Conservation (phyloP, 35 echinoderm and acorn worm species). For the Apostichopus parvimensis region DNA sequence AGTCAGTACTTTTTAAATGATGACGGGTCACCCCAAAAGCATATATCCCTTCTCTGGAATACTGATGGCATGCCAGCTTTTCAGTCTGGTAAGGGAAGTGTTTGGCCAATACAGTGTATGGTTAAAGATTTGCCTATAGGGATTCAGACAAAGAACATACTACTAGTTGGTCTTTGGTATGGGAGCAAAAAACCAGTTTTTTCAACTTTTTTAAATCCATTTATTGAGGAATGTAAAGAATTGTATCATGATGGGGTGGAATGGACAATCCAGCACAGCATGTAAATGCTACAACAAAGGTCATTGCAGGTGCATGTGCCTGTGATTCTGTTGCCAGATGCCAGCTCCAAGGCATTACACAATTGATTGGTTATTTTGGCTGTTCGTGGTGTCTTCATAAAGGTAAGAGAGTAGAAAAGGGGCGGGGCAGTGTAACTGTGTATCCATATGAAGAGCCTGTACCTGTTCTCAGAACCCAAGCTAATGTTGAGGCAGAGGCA, state of each 20-base stretch:
- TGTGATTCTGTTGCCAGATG: conserved; percentile 41
- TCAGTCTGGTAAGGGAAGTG: conserved; percentile 19
- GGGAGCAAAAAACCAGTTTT: conserved; percentile 40
- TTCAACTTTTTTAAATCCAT: conserved; percentile 30
- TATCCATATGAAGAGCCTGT: conserved; percentile 22
- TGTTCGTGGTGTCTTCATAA: too few species aligned
- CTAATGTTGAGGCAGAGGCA: neutral
- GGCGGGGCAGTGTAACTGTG: conserved; percentile 11
- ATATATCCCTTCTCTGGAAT: conserved; percentile 28
- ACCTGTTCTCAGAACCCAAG: neutral
- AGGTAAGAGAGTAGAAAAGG: conserved; percentile 31
- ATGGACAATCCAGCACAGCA: conserved; percentile 8
- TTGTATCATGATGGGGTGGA: neutral
- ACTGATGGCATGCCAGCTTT: conserved; percentile 53
- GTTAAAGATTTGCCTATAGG: conserved; percentile 14
- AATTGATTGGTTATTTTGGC: conserved; percentile 29
- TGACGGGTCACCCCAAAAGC: conserved; percentile 2
- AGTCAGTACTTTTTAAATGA: neutral
- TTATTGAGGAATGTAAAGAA: conserved; percentile 22
- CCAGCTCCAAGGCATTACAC: conserved; percentile 39
- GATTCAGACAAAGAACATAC: conserved; percentile 31
- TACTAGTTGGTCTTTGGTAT: conserved; percentile 46
- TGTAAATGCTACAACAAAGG: conserved; percentile 25
- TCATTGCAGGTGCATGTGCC: conserved; percentile 18
- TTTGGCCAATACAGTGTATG: conserved; percentile 43